A percentile compares a stretch with the other conserved stretches of the same genome.
Conservation (phyloP, 2,888 invertebrate genomes). For the Ectropis crepuscularia region DNA sequence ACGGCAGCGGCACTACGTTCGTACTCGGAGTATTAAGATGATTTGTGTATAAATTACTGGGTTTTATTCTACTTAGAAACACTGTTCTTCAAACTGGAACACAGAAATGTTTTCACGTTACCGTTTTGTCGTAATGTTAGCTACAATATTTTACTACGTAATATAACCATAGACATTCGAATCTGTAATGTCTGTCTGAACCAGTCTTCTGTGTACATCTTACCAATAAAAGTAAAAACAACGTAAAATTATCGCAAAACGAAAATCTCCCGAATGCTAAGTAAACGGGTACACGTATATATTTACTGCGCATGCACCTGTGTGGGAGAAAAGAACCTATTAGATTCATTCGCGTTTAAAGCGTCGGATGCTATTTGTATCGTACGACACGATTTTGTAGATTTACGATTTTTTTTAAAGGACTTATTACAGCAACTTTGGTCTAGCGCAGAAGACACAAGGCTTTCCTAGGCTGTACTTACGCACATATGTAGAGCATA, state of each 20-base stretch:
- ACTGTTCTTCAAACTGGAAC: too few species aligned
- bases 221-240: constrained; percentile 10
- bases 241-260: constrained; percentile 9
- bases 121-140: too few species aligned
- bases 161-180: too few species aligned
- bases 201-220: not conserved
- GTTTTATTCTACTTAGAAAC: too few species aligned
- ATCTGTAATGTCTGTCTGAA: not conserved
- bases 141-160: too few species aligned
- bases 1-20: too few species aligned
- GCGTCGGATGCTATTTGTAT: constrained; percentile 41
- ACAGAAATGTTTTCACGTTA: too few species aligned
- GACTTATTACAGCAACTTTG: not conserved
- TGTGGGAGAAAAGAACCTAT: constrained; percentile 50
- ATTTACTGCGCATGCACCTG: constrained; percentile 46
- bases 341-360: constrained; percentile 59
- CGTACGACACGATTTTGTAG: constrained; percentile 35
- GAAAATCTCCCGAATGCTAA: constrained; percentile 31
- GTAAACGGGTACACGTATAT: constrained; percentile 38
- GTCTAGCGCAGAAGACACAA: too few species aligned
- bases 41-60: too few species aligned
- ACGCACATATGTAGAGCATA: too few species aligned
- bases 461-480: too few species aligned
- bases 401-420: not conserved
- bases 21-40: too few species aligned